These are phyloP conservation scores for Agriopis aurantiaria DNA, from an alignment of 2,888 invertebrate species.

Conservation along the genomic window DNA sequence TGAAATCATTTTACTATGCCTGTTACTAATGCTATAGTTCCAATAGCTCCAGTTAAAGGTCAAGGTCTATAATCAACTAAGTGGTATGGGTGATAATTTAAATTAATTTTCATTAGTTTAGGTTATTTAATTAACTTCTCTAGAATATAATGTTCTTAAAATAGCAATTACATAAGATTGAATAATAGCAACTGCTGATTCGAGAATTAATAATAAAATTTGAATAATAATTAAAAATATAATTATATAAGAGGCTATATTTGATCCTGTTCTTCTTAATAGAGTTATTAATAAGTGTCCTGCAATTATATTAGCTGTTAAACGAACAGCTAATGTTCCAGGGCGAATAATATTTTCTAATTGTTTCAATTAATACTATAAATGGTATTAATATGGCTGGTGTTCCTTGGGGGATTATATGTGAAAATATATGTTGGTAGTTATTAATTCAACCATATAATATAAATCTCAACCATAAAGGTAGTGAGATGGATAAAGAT, in stretches of 20 bases:
- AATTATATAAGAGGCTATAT: constrained; percentile 59
- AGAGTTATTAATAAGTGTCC: constrained; percentile 89
- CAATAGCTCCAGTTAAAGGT: constrained; percentile 87
- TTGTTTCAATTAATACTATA: constrained; percentile 91
- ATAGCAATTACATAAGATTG: constrained; percentile 89
- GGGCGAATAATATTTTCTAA: constrained; percentile 91
- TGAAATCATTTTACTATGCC: constrained; percentile 88
- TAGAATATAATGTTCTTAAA: constrained; percentile 89
- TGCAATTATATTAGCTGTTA: constrained; percentile 92
- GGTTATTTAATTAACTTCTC: constrained; percentile 85
- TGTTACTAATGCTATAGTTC: constrained; percentile 84
- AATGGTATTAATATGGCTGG: constrained; percentile 89
- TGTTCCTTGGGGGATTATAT: constrained; percentile 90
- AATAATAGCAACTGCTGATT: constrained; percentile 88
- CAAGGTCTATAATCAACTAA: constrained; percentile 89
- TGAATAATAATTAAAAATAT: constrained; percentile 75
- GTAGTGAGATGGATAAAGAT: constrained; percentile 86
- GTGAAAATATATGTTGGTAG: constrained; percentile 88
- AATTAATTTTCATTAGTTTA: constrained; percentile 74
- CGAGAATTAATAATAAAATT: constrained; percentile 84
- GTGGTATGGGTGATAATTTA: constrained; percentile 87
- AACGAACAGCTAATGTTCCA: constrained; percentile 89
- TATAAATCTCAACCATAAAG: constrained; percentile 89
- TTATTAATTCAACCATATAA: constrained; percentile 88
- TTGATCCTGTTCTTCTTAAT: constrained; percentile 73